Evolutionary conservation across 2,888 invertebrate genomes (phyloP).

Genomic region (Parnassius smintheus): DNA sequence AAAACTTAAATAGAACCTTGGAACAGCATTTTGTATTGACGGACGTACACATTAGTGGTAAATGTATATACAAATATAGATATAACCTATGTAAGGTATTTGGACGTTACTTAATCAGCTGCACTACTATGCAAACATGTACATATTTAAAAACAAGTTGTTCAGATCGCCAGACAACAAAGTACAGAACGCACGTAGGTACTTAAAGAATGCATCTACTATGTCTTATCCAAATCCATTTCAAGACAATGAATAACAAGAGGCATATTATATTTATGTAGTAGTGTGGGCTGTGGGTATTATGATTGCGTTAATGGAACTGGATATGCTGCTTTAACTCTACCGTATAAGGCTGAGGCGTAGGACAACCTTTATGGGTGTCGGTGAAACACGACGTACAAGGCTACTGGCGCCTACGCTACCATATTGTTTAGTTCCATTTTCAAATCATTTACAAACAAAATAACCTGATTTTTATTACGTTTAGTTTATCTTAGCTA

Average conservation of each 20-base stretch:
- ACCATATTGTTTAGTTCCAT: constrained; percentile 31
- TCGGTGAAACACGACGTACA: constrained; percentile 46
- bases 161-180: not conserved
- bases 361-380: constrained; percentile 52
- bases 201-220: constrained; percentile 7
- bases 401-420: constrained; percentile 63
- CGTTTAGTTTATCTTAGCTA: not conserved
- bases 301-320: constrained; percentile 16
- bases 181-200: constrained; percentile 1
- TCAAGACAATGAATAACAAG: constrained; percentile 18
- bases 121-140: constrained; percentile 8
- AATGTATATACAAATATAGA: not conserved
- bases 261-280: constrained; percentile 17
- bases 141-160: constrained; percentile 11
- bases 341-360: constrained; percentile 53
- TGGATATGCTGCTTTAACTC: constrained; percentile 29
- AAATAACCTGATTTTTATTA: constrained; percentile 1
- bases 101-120: constrained; percentile 17
- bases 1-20: constrained; percentile 19
- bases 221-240: constrained; percentile 15
- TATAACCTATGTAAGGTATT: constrained; percentile 9
- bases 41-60: not conserved
- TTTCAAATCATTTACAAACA: constrained; percentile 11
- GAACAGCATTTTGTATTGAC: constrained; percentile 9
- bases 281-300: constrained; percentile 17